Base-by-base conservation (phyloP, 2,113 vertebrate species). In the Apteryx mantelli region DNA sequence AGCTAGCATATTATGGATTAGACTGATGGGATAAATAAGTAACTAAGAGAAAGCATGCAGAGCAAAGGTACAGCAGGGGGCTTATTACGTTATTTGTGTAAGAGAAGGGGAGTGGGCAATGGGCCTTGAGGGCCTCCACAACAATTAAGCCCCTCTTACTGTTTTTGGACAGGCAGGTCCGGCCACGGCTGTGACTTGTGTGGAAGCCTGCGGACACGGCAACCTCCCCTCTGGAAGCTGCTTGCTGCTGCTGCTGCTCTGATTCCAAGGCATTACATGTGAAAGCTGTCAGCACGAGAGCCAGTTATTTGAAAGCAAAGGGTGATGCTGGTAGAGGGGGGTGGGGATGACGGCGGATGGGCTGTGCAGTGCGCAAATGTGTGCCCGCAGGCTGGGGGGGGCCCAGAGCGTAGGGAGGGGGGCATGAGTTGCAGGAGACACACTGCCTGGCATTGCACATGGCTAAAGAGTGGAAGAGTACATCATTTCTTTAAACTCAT, bases 401-500 rank as follows among this genome's bases (percentile, higher is more conserved):
- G 91, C 71, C 53, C 13, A 1, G 17, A 87, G 34, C 0, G 2
- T 12, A 36, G 24, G 71, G 20, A 87, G 25, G 16, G 46, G 30
- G 68, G 38, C 4, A 36, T 28, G 60, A 36, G 55, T 42, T 4
- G 4, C 44, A 9, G 64, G 87, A 52, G 24, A 68, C 25, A 10
- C 85, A 22, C n/a, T 26, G 93, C 42, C 91, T 66, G 75, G 68
- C 85, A 44, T 3, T 30, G 95, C 95, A 78, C 94, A 15, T 11
- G 92, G 95, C 86, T 89, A 82, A 77, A 96, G 96, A 93, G 93
- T 8, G 50, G 80, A 97, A 95, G 97, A 97, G 98, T 97, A 95
- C 83, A 97, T 97, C 94, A 96, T 97, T 97, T 98, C 98, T 99
- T 99, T 98, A 97, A 99, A 98, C 99, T 98, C 98, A 98, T 98